These are phyloP conservation scores for Buceros bicornis DNA, from an alignment of 2,797 vertebrate genomes.

Conservation along the genomic window DNA sequence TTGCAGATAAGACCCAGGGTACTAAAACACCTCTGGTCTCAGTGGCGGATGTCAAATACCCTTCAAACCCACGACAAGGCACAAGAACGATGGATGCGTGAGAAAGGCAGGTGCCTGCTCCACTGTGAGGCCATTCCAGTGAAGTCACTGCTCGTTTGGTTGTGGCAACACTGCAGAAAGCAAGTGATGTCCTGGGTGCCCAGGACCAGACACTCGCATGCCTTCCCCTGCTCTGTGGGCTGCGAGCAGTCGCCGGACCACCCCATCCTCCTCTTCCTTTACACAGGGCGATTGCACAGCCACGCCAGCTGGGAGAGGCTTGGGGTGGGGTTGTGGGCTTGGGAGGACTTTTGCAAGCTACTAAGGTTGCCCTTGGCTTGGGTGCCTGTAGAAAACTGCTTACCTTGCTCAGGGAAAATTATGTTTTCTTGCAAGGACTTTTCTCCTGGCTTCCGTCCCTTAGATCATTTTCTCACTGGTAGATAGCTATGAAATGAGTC, in stretches of 20 bases:
- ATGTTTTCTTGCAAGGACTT: not conserved
- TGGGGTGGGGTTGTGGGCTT: not conserved
- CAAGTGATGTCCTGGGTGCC: not conserved
- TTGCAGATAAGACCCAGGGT: not conserved
- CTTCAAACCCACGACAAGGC: not conserved
- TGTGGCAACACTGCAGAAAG: accelerated
- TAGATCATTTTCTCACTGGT: not conserved
- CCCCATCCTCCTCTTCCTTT: not conserved
- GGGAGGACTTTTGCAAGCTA: not conserved
- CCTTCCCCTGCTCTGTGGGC: not conserved
- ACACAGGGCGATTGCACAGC: not conserved
- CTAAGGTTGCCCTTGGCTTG: not conserved
- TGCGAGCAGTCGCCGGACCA: accelerated
- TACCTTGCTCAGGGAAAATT: not conserved
- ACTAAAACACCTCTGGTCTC: not conserved
- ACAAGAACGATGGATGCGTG: accelerated
- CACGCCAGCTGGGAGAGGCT: not conserved
- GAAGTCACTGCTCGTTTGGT: accelerated
- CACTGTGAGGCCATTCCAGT: accelerated
- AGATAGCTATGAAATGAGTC: not conserved
- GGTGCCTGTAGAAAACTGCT: not conserved
- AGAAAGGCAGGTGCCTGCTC: not conserved
- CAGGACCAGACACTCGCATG: not conserved
- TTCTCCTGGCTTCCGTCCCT: not conserved
- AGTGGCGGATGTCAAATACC: not conserved